Evolutionary conservation across 2,888 invertebrate species (phyloP), one percentile per base, ranked within the genome.

Genomic region (Sinelater perroti): DNA sequence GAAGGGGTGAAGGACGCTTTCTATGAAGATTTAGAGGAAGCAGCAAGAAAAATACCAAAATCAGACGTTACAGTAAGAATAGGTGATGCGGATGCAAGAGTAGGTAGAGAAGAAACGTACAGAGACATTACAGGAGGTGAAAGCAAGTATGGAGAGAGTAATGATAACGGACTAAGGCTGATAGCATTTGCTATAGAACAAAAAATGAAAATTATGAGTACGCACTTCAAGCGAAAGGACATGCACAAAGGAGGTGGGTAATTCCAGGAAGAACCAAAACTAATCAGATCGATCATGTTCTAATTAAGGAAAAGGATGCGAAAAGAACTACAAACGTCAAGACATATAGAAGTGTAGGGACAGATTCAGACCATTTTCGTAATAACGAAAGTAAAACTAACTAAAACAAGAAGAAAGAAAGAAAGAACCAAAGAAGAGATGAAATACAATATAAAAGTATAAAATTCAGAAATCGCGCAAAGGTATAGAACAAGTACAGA

Each of bases 1-100:
- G 49, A 60, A n/a, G 61, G 63, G 20, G 33, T 24, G 14, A 65
- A 64, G 47, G 65, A 63, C 17, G 31, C 33, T 16, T 66, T 54
- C 14, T 66, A 67, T 38, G 56, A 60, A 14, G 24, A 56, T 13
- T 44, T 65, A 36, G 62, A 63, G 7, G 49, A 47, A 47, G 10
- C 36, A 16, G 51, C 30, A 3, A 49, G 56, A 10, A 31, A 47
- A 35, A 18, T 61, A 8, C 54, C 61, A 33, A 54, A 55, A 17
- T 40, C 47, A 21, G 60, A 66, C 20, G 31, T 61, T 6, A 58
- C 60, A 44, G 55, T 65, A 2, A 33, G 65, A 16, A 14, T 66
- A 13, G 62, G 66, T 10, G 62, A 65, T 47, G 36, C 50, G 8
- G 65, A 66, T 53, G 62, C 66, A 6, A 63, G 66, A 44, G 30